A percentile compares a stretch with the other conserved stretches of the same genome.
Evolutionary conservation across 2,888 invertebrate genomes (phyloP).

Genomic region (Azorinus chamasolen): DNA sequence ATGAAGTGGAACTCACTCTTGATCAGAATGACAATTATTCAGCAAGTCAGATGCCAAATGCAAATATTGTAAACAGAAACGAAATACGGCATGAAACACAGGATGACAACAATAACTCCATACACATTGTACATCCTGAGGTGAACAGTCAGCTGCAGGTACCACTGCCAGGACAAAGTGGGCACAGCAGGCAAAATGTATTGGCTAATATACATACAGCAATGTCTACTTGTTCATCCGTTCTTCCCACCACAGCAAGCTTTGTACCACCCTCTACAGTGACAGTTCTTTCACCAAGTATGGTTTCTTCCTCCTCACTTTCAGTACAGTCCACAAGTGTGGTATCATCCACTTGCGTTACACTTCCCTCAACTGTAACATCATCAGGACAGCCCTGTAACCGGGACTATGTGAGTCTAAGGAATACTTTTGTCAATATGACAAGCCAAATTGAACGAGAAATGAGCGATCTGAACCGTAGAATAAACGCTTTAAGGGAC

Average conservation of each 20-base stretch:
- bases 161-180: too few relatives aligned
- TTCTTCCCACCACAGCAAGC: too few relatives aligned
- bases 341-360: background rate
- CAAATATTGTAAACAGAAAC: slow-evolving; percentile 19
- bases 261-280: too few relatives aligned
- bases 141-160: too few relatives aligned
- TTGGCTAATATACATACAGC: too few relatives aligned
- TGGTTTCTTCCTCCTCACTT: background rate
- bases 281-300: too few relatives aligned
- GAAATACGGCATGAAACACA: slow-evolving; percentile 30
- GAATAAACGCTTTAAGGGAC: slow-evolving; percentile 74
- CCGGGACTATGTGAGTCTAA: slow-evolving; percentile 17
- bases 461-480: slow-evolving; percentile 74
- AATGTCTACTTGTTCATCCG: too few relatives aligned
- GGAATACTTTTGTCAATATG: slow-evolving; percentile 67
- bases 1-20: slow-evolving; percentile 44
- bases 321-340: background rate
- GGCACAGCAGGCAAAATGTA: too few relatives aligned
- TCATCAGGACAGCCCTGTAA: background rate
- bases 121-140: slow-evolving; percentile 32
- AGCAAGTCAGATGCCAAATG: slow-evolving; percentile 13
- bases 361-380: background rate
- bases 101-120: slow-evolving; percentile 59
- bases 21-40: slow-evolving; percentile 60
- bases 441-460: slow-evolving; percentile 73